phyloP scores from a whole-genome alignment of 2,888 invertebrate species.

The Heteromyza rotundicornis region DNA sequence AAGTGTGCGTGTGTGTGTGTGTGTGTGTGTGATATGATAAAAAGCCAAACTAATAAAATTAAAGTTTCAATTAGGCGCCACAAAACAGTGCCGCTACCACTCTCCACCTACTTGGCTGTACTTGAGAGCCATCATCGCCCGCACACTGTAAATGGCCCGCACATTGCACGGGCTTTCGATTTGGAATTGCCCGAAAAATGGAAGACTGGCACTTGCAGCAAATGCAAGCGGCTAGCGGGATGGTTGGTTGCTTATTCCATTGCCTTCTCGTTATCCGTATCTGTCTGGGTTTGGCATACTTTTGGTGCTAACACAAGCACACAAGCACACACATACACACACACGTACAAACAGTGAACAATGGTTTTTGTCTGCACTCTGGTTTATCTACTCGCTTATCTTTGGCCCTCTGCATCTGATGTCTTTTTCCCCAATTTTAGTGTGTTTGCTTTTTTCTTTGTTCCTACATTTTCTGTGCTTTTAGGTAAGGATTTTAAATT shows the following conservation, averaged over 20 bases:
- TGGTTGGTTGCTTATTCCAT: neutral
- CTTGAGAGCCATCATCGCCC: neutral
- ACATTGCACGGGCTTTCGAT: neutral
- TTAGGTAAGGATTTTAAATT: neutral
- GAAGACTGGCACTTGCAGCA: no score
- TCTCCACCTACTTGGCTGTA: no score
- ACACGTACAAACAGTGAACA: neutral
- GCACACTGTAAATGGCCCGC: neutral
- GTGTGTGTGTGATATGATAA: no score
- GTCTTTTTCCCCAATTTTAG: neutral
- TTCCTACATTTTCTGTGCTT: neutral
- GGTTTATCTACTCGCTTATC: conserved; percentile 1
- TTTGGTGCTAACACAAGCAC: no score
- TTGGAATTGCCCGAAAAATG: neutral
- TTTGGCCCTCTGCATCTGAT: neutral
- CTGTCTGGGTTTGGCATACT: neutral
- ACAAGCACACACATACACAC: no score
- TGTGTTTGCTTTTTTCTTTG: no score
- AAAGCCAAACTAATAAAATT: conserved; percentile 4
- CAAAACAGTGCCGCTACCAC: conserved; percentile 2
- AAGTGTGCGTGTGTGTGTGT: no score
- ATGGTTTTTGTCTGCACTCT: neutral
- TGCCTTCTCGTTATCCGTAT: neutral
- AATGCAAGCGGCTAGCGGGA: no score
- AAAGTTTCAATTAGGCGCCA: conserved; percentile 11